These are phyloP conservation scores for Mus caroli DNA, from an alignment of 2,797 vertebrate species.

Conservation along the genomic window DNA sequence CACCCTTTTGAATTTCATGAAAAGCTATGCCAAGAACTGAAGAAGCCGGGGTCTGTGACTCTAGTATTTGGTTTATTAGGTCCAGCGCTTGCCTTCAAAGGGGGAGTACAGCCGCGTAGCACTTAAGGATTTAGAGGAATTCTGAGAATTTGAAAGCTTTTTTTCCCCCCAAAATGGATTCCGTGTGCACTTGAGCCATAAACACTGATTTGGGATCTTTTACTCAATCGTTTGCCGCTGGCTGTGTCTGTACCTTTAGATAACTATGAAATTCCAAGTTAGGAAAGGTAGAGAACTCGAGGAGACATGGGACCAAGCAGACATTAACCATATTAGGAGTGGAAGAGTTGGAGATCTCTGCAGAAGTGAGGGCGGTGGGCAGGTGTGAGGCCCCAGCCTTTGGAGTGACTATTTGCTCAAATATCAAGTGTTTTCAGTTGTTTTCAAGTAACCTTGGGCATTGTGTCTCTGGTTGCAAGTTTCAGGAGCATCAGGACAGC, in stretches of 20 bases:
- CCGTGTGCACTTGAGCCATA: slow-evolving; percentile 65
- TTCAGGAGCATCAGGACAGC: background rate
- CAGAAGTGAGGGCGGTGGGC: accelerated
- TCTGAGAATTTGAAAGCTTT: slow-evolving; percentile 72
- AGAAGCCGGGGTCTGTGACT: slow-evolving; percentile 78
- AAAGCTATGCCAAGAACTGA: slow-evolving; percentile 81
- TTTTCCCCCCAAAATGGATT: slow-evolving; percentile 66
- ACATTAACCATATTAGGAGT: background rate
- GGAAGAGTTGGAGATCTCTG: background rate
- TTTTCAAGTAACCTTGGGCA: slow-evolving; percentile 12
- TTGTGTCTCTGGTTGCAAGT: slow-evolving; percentile 45
- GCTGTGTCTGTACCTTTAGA: slow-evolving; percentile 46
- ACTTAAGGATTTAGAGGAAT: slow-evolving; percentile 81
- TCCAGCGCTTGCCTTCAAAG: slow-evolving; percentile 85
- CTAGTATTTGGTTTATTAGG: slow-evolving; percentile 79
- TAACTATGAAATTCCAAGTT: slow-evolving; percentile 33
- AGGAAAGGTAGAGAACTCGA: background rate
- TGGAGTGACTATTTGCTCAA: accelerated
- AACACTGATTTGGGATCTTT: slow-evolving; percentile 66
- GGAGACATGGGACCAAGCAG: background rate
- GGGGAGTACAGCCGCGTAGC: slow-evolving; percentile 71
- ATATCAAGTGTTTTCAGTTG: background rate
- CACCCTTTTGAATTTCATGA: slow-evolving; percentile 85
- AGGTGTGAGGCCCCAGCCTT: background rate
- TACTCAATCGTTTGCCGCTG: slow-evolving; percentile 12